These are phyloP conservation scores for Hylyphantes graminicola DNA, from an alignment of 1,140 invertebrate genomes.

Conservation along the genomic window DNA sequence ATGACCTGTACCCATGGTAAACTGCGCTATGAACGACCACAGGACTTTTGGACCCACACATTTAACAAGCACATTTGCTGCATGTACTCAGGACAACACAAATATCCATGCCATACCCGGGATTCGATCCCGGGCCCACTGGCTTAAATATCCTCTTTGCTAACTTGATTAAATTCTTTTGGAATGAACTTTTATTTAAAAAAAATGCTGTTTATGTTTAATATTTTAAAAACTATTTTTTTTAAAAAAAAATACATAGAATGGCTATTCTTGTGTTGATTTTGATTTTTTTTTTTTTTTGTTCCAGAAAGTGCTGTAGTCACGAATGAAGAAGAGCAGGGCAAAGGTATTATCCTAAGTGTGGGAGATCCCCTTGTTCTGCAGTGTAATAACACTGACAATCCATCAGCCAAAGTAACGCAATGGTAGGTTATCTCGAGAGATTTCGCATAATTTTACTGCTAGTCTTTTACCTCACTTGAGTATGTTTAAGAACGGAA, in stretches of 20 bases:
- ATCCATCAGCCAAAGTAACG: constrained; percentile 13
- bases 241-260: too few species aligned
- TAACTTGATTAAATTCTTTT: too few species aligned
- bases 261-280: not conserved
- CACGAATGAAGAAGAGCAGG: constrained; percentile 55
- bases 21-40: too few species aligned
- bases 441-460: not conserved
- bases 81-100: too few species aligned
- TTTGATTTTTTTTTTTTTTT: not conserved
- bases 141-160: too few species aligned
- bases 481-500: not conserved
- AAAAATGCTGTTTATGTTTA: not conserved
- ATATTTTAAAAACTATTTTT: not conserved
- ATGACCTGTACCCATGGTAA: too few species aligned
- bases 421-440: constrained; percentile 21
- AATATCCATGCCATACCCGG: too few species aligned
- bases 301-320: constrained; percentile 26
- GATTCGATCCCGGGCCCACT: too few species aligned
- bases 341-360: constrained; percentile 45
- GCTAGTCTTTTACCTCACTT: not conserved
- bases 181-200: too few species aligned
- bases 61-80: too few species aligned
- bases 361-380: constrained; percentile 14
- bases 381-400: constrained; percentile 56
- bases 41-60: too few species aligned